Percentiles rank a stretch among this genome's conserved stretches.
Evolutionary conservation across 2,113 vertebrate genomes (phyloP).

Genomic region (Micromys minutus): DNA sequence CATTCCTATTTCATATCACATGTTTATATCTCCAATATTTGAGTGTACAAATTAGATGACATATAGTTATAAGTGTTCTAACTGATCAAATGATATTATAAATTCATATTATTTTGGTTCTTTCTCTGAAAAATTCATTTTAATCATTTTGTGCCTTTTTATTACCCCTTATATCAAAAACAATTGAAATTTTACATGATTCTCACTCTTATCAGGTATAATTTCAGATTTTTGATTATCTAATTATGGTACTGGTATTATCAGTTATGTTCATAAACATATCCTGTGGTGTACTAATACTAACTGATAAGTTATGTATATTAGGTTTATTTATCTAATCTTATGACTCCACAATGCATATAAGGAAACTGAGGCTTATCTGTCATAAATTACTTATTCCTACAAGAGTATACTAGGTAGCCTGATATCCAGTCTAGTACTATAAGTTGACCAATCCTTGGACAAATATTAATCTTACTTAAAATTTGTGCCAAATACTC

Average conservation of each 20-base stretch:
- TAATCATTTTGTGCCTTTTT: background rate
- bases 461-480: background rate
- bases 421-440: background rate
- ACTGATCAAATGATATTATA: background rate
- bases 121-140: background rate
- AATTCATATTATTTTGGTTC: background rate
- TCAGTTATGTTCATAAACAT: background rate
- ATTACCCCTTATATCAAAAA: background rate
- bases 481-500: background rate
- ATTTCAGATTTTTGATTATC: background rate
- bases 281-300: background rate
- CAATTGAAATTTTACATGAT: background rate
- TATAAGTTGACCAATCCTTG: background rate
- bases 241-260: background rate
- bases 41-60: background rate
- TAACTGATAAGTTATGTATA: background rate
- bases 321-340: background rate
- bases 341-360: background rate
- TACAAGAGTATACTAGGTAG: background rate
- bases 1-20: background rate
- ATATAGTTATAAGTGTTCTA: background rate
- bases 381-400: background rate
- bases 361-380: background rate
- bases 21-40: background rate
- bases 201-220: background rate